A percentile compares a stretch with the other conserved stretches of the same genome.
Evolutionary conservation across 1,140 invertebrate genomes (phyloP).

Genomic region (Philotrypesis tridentata): DNA sequence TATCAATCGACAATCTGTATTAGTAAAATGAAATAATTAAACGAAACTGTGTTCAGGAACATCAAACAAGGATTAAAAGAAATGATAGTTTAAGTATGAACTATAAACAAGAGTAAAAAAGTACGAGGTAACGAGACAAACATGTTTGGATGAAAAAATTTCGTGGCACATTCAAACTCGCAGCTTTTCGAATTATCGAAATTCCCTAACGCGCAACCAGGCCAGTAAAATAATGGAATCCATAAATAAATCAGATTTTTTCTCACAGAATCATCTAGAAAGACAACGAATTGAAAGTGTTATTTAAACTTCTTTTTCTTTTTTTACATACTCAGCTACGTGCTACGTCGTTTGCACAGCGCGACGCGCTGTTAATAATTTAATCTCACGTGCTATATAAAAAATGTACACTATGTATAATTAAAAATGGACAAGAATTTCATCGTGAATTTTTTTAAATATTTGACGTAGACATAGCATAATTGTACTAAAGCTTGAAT

Average conservation of each 20-base stretch:
- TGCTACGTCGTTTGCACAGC: constrained; percentile 47
- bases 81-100: constrained; percentile 14
- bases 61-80: constrained; percentile 12
- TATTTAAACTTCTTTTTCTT: constrained; percentile 47
- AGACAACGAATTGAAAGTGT: constrained; percentile 43
- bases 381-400: constrained; percentile 70
- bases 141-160: background rate
- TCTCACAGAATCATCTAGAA: constrained; percentile 41
- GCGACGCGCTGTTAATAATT: constrained; percentile 60
- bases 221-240: constrained; percentile 51
- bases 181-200: constrained; percentile 40
- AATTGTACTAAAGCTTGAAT: constrained; percentile 44
- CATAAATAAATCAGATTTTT: constrained; percentile 30
- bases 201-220: constrained; percentile 46
- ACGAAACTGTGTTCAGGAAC: constrained; percentile 11
- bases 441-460: constrained; percentile 56
- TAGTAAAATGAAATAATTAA: background rate
- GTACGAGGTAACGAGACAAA: constrained; percentile 38
- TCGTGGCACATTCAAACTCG: constrained; percentile 47
- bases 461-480: constrained; percentile 57
- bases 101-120: constrained; percentile 20
- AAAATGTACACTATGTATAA: constrained; percentile 75
- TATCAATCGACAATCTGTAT: background rate
- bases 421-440: constrained; percentile 70
- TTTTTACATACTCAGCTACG: constrained; percentile 59